These are phyloP conservation scores for Taenioides sp. DNA, from an alignment of 2,797 vertebrate genomes.

Conservation along the genomic window DNA sequence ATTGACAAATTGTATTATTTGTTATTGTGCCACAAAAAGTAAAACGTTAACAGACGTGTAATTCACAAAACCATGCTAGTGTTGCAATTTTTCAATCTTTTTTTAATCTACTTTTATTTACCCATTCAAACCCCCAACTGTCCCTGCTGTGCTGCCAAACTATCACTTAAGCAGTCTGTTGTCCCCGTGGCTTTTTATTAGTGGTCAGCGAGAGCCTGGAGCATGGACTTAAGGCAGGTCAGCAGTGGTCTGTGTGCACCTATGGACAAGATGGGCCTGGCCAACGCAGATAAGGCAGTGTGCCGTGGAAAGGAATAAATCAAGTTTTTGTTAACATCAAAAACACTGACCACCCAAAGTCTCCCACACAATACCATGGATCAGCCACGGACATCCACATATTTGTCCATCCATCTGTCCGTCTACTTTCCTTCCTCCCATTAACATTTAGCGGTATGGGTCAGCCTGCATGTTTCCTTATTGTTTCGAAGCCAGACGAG, in stretches of 20 bases:
- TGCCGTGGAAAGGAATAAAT: slow-evolving; percentile 12
- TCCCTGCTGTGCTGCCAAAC: background rate
- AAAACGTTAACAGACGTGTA: background rate
- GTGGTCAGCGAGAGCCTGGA: slow-evolving; percentile 11
- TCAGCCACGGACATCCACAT: slow-evolving; percentile 9
- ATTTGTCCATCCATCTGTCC: background rate
- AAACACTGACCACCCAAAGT: background rate
- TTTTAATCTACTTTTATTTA: background rate
- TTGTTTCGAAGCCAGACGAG: slow-evolving; percentile 25
- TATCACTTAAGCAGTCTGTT: background rate
- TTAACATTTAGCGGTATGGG: slow-evolving; percentile 25
- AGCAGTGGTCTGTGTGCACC: background rate
- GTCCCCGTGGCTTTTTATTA: slow-evolving; percentile 21
- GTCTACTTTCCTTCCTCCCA: slow-evolving; percentile 16
- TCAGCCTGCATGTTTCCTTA: slow-evolving; percentile 43
- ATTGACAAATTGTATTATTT: background rate
- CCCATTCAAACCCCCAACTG: background rate
- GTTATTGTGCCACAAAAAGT: background rate
- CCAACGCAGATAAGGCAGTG: slow-evolving; percentile 17
- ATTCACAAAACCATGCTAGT: background rate
- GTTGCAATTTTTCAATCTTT: background rate
- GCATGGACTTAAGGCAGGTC: slow-evolving; percentile 17
- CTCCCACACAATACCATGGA: background rate
- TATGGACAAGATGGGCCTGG: slow-evolving; percentile 1
- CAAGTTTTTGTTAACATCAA: slow-evolving; percentile 9